Evolutionary conservation across 2,797 vertebrate genomes (phyloP).

Genomic region (Allobates femoralis): DNA sequence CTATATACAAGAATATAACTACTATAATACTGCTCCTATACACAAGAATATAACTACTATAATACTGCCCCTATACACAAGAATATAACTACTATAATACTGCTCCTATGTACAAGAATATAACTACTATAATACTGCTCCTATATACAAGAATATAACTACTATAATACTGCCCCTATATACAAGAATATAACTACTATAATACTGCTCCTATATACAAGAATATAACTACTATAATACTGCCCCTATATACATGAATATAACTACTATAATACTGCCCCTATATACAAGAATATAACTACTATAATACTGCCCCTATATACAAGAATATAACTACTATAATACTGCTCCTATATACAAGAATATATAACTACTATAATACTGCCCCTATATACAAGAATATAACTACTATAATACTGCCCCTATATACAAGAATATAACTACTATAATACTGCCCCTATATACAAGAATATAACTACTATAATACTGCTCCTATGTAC

Average conservation of each 20-base stretch:
- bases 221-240: not conserved
- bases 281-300: not conserved
- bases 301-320: not conserved
- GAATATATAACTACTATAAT: not conserved
- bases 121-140: not conserved
- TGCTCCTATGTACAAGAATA: not conserved
- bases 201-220: slow-evolving; percentile 1
- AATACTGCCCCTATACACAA: not conserved
- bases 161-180: not conserved
- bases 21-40: not conserved
- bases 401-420: too few species aligned
- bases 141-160: slow-evolving; percentile 1
- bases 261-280: not conserved
- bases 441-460: too few species aligned
- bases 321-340: slow-evolving; percentile 8
- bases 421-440: too few species aligned
- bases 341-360: not conserved
- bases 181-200: not conserved
- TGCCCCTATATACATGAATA: not conserved
- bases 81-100: not conserved
- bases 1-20: not conserved
- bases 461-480: too few species aligned
- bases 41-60: not conserved
- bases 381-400: not conserved
- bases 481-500: too few species aligned